Base-by-base conservation (phyloP, 2,797 vertebrate genomes). In the Melanotaenia pygmaea region DNA sequence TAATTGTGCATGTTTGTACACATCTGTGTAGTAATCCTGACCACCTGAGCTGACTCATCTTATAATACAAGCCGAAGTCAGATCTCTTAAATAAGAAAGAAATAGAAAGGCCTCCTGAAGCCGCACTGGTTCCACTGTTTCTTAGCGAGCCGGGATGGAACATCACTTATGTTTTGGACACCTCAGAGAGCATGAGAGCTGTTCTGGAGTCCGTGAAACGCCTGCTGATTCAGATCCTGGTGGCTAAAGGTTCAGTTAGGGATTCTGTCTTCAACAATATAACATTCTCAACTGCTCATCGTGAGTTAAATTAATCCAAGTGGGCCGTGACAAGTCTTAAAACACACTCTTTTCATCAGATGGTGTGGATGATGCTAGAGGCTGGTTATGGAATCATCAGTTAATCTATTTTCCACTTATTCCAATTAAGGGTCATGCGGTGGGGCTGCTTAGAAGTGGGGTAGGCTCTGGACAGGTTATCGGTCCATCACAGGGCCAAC, bases 211-310 rank as follows among this genome's bases (percentile, higher is more conserved):
- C 83, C 47, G 86, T 88, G 67, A 94, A 94, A 68, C 85, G 89
- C 11, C 78, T 93, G 72, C 88, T 94, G 54, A 86, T 92, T 67
- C 91, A 90, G 79, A 85, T 84, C 5, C 82, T 94, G 68, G 84
- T 93, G 63, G 78, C 72, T 1, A 94, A 93, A 76, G 92, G 88
- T 1, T 86, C 90, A 2, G 81, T 86, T 58, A 83, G 82, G 53
- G 84, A 93, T 75, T 93, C 92, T 0, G 83, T 93, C 59, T 94
- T 95, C 74, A 94, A 94, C 82, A 85, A 94, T 71, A 66, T 93
- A 54, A 78, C 83, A 1, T 92, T 87, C 83, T 93, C 94, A 32
- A 20, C 45, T 47, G 45, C 16, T 47, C 43, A 20, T 20, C 18
- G 20, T 47, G 16, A 20, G 38, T 20, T 47, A 22, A n/a, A 3